Percentiles rank a stretch among this genome's conserved stretches.
Conservation (phyloP, 2,888 invertebrate species). For the Galeruca laticollis region DNA sequence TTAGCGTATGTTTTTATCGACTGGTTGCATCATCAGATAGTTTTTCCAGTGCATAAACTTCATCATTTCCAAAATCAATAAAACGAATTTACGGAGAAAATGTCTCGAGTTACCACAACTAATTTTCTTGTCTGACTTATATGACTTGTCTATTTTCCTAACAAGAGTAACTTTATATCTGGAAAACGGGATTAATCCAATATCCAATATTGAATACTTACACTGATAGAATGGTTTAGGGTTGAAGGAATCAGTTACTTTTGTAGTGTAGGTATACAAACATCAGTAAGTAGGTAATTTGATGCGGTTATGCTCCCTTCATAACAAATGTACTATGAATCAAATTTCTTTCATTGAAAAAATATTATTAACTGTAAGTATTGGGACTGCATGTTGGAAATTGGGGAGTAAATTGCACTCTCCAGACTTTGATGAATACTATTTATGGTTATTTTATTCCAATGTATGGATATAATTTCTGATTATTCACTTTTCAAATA, state of each 20-base stretch:
- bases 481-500: no score
- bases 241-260: constrained; percentile 7
- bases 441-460: no score
- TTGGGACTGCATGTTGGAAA: no score
- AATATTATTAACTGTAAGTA: no score
- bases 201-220: constrained; percentile 25
- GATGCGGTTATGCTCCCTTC: not conserved
- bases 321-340: not conserved
- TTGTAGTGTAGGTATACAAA: not conserved
- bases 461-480: no score
- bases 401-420: no score
- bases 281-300: not conserved
- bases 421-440: no score
- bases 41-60: constrained; percentile 33
- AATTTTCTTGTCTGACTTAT: constrained; percentile 36
- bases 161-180: constrained; percentile 52
- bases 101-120: constrained; percentile 34
- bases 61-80: constrained; percentile 31
- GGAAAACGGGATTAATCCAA: constrained; percentile 25
- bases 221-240: constrained; percentile 20
- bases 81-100: constrained; percentile 35
- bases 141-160: constrained; percentile 33
- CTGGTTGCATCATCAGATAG: constrained; percentile 17
- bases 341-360: no score
- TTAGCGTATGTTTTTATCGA: constrained; percentile 19